Base-by-base conservation (phyloP, 1,140 invertebrate species). In the Thrips palmi region DNA sequence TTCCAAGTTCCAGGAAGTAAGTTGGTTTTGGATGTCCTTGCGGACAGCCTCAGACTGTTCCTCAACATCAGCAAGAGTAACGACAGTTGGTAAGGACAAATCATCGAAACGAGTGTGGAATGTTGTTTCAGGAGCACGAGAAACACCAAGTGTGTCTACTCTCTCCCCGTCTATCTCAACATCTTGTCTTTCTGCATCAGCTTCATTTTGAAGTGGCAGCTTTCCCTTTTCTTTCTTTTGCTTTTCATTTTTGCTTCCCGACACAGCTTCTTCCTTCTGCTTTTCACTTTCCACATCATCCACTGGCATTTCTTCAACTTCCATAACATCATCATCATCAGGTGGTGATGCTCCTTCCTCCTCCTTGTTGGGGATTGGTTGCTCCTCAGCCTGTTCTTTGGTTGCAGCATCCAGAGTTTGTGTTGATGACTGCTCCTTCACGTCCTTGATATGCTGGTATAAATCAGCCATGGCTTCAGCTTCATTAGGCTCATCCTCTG, bases 391-490 rank as follows among this genome's bases (percentile, higher is more conserved):
- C 60, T 94, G 86, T 49, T 93, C 84, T 34, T 60, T 52, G 2
- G 67, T 69, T 14, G 70, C 70, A 10, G 62, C 60, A 54, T 74
- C 72, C 37, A 71, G 47, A 14, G 63, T 64, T 43, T 67, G 59
- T 7, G 6, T 58, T 45, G 20, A 28, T 7, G n/a, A 18, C 6
- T 39, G 40, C 14, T 73, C 70, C 40, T 78, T 74, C 0, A 80
- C 67, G 45, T 87, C 71, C 46, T 79, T 74, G 1, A 93, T 74
- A 55, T 93, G 88, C 56, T 92, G 76, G 55, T 79, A 92, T 28
- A 77, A 62, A 32, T 86, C 77, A 2, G 74, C 64, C 19, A 69
- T 63, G 27, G 53, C 49, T 4, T 67, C 54, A 6, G 65, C 52
- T 5, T 64, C 49, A 11, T 56, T 48, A 3, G 58, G 52, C n/a